Conservation (phyloP, 2,797 vertebrate species). For the Gallinago nigripennis region DNA sequence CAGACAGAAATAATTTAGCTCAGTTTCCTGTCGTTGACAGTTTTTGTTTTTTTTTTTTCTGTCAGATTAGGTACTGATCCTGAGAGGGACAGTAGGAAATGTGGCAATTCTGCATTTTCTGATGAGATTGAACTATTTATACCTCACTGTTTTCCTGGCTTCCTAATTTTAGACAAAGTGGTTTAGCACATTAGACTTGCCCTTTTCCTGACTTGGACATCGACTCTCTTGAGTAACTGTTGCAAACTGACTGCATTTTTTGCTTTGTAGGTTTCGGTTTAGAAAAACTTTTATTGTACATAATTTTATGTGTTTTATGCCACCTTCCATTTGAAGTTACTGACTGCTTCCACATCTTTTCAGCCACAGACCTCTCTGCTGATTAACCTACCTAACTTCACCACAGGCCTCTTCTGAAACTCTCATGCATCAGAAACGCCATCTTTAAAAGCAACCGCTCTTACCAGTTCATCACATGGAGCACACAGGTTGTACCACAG, state of each 20-base stretch:
- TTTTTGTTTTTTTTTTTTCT: neutral
- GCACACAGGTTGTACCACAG: neutral
- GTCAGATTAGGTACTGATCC: neutral
- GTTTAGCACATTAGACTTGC: neutral
- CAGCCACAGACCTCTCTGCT: neutral
- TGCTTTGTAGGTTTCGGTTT: neutral
- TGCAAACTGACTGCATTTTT: neutral
- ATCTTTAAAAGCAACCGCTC: neutral
- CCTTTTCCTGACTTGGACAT: neutral
- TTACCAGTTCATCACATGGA: neutral
- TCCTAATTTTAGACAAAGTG: neutral
- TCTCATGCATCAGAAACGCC: neutral
- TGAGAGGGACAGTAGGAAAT: neutral
- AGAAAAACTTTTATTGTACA: neutral
- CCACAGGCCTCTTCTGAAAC: neutral
- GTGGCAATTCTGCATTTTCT: neutral
- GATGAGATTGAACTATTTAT: neutral
- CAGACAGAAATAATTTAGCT: neutral
- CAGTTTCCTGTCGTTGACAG: neutral
- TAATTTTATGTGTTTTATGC: neutral
- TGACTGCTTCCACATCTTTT: neutral
- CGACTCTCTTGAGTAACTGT: neutral
- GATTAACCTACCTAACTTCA: too few relatives aligned
- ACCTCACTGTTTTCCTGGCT: neutral
- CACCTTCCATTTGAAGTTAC: neutral